These are phyloP conservation scores for Acromyrmex charruanus DNA, from an alignment of 1,140 invertebrate genomes.

Conservation along the genomic window DNA sequence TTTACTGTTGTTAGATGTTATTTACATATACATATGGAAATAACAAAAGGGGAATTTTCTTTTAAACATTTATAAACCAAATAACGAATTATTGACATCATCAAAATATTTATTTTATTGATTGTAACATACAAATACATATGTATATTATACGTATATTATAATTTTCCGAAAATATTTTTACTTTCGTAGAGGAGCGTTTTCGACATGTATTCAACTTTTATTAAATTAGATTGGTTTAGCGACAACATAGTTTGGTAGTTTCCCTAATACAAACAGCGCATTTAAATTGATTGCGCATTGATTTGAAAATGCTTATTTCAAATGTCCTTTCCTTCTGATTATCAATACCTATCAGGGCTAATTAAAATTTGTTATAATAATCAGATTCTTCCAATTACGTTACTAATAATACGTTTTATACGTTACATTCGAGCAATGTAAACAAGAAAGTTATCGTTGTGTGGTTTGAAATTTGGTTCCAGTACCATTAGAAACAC, in stretches of 20 bases:
- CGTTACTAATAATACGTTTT: too few species aligned
- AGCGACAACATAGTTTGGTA: neutral
- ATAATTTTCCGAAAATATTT: neutral
- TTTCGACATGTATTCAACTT: neutral
- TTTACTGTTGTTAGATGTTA: neutral
- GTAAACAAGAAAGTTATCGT: neutral
- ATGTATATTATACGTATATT: neutral
- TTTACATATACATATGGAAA: neutral
- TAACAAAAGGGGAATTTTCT: neutral
- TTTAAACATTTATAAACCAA: neutral
- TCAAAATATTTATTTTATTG: neutral
- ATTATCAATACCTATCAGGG: neutral
- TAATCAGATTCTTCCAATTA: neutral
- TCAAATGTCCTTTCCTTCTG: neutral
- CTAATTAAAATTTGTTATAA: neutral
- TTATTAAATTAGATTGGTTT: neutral
- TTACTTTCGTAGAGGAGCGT: neutral
- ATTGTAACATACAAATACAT: neutral
- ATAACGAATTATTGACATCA: neutral
- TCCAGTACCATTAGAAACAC: neutral
- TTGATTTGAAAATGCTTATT: neutral
- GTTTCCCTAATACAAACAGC: neutral
- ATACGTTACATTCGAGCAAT: neutral
- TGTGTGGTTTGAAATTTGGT: neutral
- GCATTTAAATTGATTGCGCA: neutral